These are phyloP conservation scores for Pseudomyrmex pallidus DNA, from an alignment of 1,140 invertebrate species.

Conservation along the genomic window DNA sequence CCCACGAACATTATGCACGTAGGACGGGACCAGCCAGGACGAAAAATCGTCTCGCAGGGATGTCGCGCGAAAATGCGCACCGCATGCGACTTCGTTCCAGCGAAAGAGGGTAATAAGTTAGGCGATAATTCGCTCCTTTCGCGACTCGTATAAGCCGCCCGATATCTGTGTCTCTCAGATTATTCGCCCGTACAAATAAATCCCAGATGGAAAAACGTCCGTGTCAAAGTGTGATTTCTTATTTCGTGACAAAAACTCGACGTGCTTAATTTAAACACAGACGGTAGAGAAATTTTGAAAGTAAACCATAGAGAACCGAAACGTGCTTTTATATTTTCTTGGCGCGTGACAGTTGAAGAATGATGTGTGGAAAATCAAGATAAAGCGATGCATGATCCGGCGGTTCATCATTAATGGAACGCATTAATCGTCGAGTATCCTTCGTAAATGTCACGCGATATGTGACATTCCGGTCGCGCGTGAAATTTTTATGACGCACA, in stretches of 20 bases:
- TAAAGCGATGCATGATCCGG: neutral
- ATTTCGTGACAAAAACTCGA: neutral
- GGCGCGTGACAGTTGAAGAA: neutral
- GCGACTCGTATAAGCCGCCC: neutral
- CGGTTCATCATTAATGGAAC: neutral
- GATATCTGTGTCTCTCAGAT: neutral
- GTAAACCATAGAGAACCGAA: too few species aligned
- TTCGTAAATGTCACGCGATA: conserved; percentile 24
- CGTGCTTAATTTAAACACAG: neutral
- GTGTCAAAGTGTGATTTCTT: neutral
- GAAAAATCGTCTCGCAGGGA: conserved; percentile 46
- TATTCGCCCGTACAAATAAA: neutral
- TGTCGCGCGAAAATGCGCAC: conserved; percentile 15
- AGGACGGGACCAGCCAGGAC: conserved; percentile 13
- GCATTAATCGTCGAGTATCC: conserved; percentile 11
- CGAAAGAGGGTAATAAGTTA: conserved; percentile 44
- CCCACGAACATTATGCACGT: conserved; percentile 31
- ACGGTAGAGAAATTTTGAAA: too few species aligned
- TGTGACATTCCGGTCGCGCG: conserved; percentile 2
- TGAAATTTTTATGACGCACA: conserved; percentile 32
- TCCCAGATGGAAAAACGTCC: neutral
- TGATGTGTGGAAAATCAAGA: neutral
- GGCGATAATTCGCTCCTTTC: conserved; percentile 23
- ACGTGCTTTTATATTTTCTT: neutral
- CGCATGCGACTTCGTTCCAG: conserved; percentile 21